Evolutionary conservation across 2,113 vertebrate genomes (phyloP), one percentile per base, ranked within the genome.

Genomic region (Tetrax tetrax): DNA sequence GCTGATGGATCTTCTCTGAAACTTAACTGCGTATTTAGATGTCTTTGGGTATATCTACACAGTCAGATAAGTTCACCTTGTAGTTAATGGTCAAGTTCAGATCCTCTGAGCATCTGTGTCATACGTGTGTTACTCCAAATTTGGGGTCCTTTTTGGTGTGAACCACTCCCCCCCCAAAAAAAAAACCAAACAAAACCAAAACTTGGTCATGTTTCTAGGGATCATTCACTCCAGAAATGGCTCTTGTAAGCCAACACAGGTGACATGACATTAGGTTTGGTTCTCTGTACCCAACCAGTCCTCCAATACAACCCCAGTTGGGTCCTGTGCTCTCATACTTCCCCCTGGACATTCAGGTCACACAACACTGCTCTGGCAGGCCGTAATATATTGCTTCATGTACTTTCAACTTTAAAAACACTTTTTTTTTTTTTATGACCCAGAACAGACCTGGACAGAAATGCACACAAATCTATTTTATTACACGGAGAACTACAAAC

Each of bases 91-190:
- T 45, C 21, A 50, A 5, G 10, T 31, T 74, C 59, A 57, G 51
- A 59, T 59, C 19, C 29, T 19, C 24, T n/a, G 28, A 48, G 29
- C 0, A 0, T 29, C 24, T 27, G 18, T 47, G 28, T n/a, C 29
- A 18, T 29, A 9, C 6, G 2, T 20, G 20, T 11, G 19, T 38
- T 54, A 57, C 29, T 35, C 56, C 25, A n/a, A 20, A 57, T 19
- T 33, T 47, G 38, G 57, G 23, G 19, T 72, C 16, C 5, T 17
- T 41, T 70, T 25, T 48, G 24, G 15, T 56, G 23, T 38, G n/a
- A 71, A 29, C 24, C 19, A 20, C 29, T 71, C 23, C 15, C 28
- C 24, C 13, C 41, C 38, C n/a, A n/a, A n/a, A 41, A 37, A 37
- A 59, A 54, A 35, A 69, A 4, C 1, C 16, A 56, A 75, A n/a